These are phyloP conservation scores for Xestia sexstrigata DNA, from an alignment of 2,888 invertebrate genomes.

Conservation along the genomic window DNA sequence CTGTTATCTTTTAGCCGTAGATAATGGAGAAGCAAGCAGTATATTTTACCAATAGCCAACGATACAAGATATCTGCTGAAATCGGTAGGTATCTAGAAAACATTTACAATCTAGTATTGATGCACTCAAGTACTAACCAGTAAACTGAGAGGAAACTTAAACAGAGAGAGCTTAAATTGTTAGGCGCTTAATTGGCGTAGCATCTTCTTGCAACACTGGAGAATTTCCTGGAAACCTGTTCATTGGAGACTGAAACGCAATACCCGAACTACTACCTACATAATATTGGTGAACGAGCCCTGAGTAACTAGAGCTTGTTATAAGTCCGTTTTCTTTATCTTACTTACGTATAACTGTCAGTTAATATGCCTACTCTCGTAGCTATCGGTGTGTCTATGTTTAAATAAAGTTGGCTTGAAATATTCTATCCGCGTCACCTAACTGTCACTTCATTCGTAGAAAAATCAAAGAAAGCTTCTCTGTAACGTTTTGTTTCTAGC, in stretches of 20 bases:
- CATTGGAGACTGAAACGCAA: not conserved
- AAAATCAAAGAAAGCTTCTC: no score
- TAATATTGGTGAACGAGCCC: not conserved
- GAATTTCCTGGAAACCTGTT: not conserved
- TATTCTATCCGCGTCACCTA: no score
- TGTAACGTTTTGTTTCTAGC: no score
- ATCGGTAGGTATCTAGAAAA: not conserved
- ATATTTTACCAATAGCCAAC: not conserved
- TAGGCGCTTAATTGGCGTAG: not conserved
- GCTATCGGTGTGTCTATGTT: no score
- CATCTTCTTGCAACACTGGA: not conserved
- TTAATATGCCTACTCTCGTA: no score
- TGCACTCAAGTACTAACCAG: not conserved
- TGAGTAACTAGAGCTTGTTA: not conserved
- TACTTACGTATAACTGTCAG: no score
- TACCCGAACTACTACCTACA: no score
- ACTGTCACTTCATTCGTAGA: no score
- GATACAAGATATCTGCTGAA: not conserved
- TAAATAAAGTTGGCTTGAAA: no score
- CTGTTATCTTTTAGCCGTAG: no score
- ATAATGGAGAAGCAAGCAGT: not conserved
- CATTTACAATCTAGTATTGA: not conserved
- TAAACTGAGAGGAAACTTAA: slow-evolving; percentile 3
- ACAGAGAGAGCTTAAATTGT: not conserved
- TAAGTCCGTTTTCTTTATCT: no score